These are phyloP conservation scores for Nerophis lumbriciformis DNA, from an alignment of 2,113 vertebrate genomes.

Conservation along the genomic window DNA sequence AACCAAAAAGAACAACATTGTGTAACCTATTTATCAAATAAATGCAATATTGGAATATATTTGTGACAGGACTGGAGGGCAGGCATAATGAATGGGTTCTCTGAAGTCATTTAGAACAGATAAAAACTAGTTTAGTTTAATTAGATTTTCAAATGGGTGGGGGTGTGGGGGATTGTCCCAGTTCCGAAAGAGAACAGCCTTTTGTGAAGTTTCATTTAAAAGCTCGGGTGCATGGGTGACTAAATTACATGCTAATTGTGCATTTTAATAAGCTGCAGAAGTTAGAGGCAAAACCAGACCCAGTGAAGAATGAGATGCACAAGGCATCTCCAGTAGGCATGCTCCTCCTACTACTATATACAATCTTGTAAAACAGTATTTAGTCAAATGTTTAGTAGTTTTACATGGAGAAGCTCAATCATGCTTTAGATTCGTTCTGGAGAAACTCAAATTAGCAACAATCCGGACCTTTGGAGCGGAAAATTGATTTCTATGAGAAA, in stretches of 20 bases:
- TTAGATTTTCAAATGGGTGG: conserved; percentile 74
- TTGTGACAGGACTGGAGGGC: conserved; percentile 77
- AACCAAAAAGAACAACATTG: conserved; percentile 43
- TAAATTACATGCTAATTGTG: conserved; percentile 63
- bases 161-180: conserved; percentile 68
- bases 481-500: no score
- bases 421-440: background rate
- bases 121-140: conserved; percentile 82
- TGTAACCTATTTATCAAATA: conserved; percentile 78
- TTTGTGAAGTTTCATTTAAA: conserved; percentile 71
- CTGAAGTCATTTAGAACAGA: conserved; percentile 78
- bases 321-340: background rate
- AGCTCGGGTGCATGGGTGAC: conserved; percentile 52
- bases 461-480: no score
- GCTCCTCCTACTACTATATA: background rate
- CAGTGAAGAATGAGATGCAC: conserved; percentile 21
- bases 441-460: no score
- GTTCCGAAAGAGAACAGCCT: conserved; percentile 66
- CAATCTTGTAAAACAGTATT: background rate
- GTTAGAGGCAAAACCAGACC: conserved; percentile 17
- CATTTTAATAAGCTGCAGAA: conserved; percentile 48
- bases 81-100: conserved; percentile 75
- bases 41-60: conserved; percentile 71
- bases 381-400: background rate
- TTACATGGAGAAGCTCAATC: background rate